A percentile compares a stretch with the other conserved stretches of the same genome.
Evolutionary conservation across 2,888 invertebrate genomes (phyloP).

Genomic region (Eudemis profundana): DNA sequence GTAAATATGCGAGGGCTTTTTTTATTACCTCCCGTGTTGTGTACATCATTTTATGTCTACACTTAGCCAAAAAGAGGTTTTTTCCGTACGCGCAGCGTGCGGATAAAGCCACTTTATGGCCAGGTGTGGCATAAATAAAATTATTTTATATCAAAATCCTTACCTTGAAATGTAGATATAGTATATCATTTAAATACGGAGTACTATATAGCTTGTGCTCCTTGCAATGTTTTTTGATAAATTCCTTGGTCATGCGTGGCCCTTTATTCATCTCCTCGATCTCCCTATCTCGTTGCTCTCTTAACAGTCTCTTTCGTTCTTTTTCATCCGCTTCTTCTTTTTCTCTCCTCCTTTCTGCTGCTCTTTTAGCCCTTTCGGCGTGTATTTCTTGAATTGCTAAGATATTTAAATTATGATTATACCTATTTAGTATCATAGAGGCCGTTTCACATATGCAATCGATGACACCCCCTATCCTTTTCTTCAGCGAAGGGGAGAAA

Average conservation of each 20-base stretch:
- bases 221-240: conserved; percentile 92
- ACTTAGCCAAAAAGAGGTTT: too few species aligned
- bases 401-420: neutral
- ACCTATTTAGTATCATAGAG: too few species aligned
- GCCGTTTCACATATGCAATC: too few species aligned
- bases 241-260: conserved; percentile 91
- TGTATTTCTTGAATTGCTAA: conserved; percentile 16
- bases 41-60: too few species aligned
- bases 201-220: conserved; percentile 94
- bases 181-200: conserved; percentile 95
- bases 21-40: too few species aligned
- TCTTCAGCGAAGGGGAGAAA: too few species aligned
- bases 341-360: conserved; percentile 57
- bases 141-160: conserved; percentile 8
- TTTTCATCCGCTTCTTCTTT: conserved; percentile 63
- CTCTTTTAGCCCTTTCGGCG: conserved; percentile 49
- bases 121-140: neutral
- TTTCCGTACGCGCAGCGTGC: too few species aligned
- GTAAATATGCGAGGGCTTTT: too few species aligned
- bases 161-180: conserved; percentile 97
- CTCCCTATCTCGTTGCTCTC: conserved; percentile 68
- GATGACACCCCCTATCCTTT: too few species aligned
- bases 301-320: conserved; percentile 62
- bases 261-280: conserved; percentile 69
- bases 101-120: too few species aligned